These are phyloP conservation scores for Lateolabrax maculatus DNA, from an alignment of 2,797 vertebrate species.

Conservation along the genomic window DNA sequence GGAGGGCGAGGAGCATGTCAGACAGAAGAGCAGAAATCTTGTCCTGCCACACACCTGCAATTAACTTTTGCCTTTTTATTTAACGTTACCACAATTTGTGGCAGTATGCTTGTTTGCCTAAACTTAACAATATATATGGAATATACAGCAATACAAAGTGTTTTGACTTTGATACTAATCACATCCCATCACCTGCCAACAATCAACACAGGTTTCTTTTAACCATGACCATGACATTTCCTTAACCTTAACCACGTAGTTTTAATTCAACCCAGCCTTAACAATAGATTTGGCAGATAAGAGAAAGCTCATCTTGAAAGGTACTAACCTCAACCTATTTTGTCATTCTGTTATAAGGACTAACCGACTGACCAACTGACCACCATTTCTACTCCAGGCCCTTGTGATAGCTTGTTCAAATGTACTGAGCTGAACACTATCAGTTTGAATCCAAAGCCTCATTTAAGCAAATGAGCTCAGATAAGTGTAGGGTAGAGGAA, in stretches of 20 bases:
- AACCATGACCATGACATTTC: background rate
- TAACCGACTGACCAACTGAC: background rate
- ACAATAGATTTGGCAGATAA: background rate
- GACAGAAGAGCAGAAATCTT: background rate
- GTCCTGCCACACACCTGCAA: background rate
- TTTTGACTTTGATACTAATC: background rate
- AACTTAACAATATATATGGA: background rate
- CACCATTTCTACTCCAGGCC: background rate
- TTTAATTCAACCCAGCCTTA: background rate
- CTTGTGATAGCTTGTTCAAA: background rate
- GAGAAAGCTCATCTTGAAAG: background rate
- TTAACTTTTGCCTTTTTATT: background rate
- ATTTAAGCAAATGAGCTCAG: conserved; percentile 40
- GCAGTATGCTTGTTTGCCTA: background rate
- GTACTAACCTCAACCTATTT: too few species aligned
- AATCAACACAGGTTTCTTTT: background rate
- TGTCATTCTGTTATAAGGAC: background rate
- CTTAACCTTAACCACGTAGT: background rate
- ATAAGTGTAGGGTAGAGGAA: conserved; percentile 52
- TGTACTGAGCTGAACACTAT: conserved; percentile 39
- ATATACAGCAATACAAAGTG: background rate
- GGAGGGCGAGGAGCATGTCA: too few species aligned
- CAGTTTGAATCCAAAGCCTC: conserved; percentile 26
- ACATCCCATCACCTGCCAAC: background rate
- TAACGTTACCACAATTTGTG: background rate